Percentiles rank a stretch among this genome's conserved stretches.
Conservation (phyloP, 2,113 vertebrate species). For the Saguinus midas region DNA sequence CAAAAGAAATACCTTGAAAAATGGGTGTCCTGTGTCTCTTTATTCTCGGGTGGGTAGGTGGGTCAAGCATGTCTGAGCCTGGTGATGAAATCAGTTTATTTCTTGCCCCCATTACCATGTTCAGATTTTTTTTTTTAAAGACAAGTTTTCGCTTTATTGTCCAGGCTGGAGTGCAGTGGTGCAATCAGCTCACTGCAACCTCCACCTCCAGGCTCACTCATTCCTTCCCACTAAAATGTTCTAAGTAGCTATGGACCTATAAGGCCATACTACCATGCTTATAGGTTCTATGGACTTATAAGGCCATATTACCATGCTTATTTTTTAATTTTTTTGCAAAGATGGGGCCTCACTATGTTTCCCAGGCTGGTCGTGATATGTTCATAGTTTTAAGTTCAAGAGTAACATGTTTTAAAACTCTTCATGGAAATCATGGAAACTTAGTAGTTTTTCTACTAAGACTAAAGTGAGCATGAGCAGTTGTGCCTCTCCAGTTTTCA, state of each 20-base stretch:
- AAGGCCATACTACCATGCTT: no score
- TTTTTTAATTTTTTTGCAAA: no score
- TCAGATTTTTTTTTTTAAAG: neutral
- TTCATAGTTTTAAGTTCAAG: neutral
- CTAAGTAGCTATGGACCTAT: no score
- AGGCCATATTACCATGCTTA: no score
- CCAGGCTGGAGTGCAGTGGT: no score
- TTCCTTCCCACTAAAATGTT: no score
- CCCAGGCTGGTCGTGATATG: neutral
- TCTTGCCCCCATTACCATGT: neutral
- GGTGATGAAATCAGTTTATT: neutral
- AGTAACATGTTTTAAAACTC: neutral
- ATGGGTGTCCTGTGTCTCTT: conserved; percentile 64
- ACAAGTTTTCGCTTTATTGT: no score
- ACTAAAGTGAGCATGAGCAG: neutral
- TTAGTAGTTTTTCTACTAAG: neutral
- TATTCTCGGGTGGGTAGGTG: conserved; percentile 66
- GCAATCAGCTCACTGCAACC: no score
- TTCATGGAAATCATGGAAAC: neutral
- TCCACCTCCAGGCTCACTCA: no score
- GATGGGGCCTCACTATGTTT: no score
- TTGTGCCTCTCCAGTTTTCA: neutral
- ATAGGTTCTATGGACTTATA: no score
- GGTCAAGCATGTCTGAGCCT: conserved; percentile 53
- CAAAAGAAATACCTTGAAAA: conserved; percentile 86